A percentile compares a stretch with the other conserved stretches of the same genome.
phyloP scores from a whole-genome alignment of 2,113 vertebrate genomes.

The Dasyprocta punctata region DNA sequence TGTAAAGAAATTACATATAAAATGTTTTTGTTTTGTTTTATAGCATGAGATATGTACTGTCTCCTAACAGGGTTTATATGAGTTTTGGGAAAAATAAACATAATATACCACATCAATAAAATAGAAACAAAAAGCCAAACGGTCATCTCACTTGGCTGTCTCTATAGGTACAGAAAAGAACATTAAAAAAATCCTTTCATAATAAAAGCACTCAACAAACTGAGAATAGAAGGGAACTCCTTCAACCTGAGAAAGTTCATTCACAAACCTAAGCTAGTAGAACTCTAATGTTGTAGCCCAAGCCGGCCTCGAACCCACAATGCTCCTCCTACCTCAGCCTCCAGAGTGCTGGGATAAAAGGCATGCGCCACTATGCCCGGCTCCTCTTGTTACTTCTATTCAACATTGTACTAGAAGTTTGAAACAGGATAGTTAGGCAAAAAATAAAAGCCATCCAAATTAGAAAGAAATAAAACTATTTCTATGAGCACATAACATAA shows the following conservation, averaged over 20 bases:
- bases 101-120: not conserved
- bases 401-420: not conserved
- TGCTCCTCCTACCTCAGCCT: too few species aligned
- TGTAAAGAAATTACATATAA: not conserved
- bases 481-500: not conserved
- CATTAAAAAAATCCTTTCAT: not conserved
- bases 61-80: not conserved
- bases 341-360: too few species aligned
- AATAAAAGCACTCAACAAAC: not conserved
- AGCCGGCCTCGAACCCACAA: too few species aligned
- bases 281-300: too few species aligned
- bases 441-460: not conserved
- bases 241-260: not conserved
- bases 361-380: too few species aligned
- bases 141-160: not conserved
- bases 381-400: not conserved
- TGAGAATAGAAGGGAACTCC: not conserved
- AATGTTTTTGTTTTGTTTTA: not conserved
- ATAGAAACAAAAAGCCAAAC: conserved; percentile 7
- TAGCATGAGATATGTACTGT: not conserved
- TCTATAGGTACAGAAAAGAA: not conserved
- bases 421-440: not conserved
- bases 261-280: not conserved
- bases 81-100: not conserved
- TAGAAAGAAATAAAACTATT: not conserved